Evolutionary conservation across 2,888 invertebrate species (phyloP).

Genomic region (Drosophila koepferae): DNA sequence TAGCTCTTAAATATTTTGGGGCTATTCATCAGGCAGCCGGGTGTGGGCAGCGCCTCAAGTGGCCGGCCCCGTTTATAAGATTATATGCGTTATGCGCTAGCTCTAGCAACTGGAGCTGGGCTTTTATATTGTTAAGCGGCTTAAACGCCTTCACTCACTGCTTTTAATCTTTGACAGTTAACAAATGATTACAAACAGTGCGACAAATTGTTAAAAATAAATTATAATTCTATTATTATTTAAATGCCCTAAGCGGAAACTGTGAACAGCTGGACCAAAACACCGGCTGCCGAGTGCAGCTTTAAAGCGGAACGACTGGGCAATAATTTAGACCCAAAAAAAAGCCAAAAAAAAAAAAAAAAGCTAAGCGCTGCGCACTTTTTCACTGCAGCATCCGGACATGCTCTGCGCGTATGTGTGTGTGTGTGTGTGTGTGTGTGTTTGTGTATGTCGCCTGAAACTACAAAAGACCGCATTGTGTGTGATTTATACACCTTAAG

Average conservation of each 20-base stretch:
- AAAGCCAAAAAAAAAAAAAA: background rate
- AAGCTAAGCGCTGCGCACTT: conserved; percentile 61
- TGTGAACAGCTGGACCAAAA: conserved; percentile 61
- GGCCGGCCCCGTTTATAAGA: conserved; percentile 38
- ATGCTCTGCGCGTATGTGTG: conserved; percentile 14
- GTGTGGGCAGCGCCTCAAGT: conserved; percentile 50
- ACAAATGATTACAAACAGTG: conserved; percentile 81
- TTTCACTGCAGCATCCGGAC: conserved; percentile 60
- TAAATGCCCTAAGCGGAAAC: conserved; percentile 74
- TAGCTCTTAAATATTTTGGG: conserved; percentile 79
- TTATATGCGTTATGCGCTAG: conserved; percentile 43
- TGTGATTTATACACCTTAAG: conserved; percentile 81
- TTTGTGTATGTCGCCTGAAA: conserved; percentile 63
- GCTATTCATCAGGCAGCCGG: conserved; percentile 62
- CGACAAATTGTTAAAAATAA: conserved; percentile 80
- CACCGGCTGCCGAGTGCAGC: conserved; percentile 26
- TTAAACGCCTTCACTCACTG: conserved; percentile 70
- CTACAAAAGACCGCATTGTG: conserved; percentile 81
- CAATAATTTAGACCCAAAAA: conserved; percentile 62
- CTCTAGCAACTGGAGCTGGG: conserved; percentile 19
- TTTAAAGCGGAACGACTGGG: conserved; percentile 60
- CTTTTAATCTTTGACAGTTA: conserved; percentile 67
- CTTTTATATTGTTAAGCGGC: conserved; percentile 63
- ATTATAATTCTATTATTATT: conserved; percentile 79
- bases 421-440: conserved; percentile 40